Conservation (phyloP, 2,797 vertebrate genomes). For the Amphiprion clarkii region DNA sequence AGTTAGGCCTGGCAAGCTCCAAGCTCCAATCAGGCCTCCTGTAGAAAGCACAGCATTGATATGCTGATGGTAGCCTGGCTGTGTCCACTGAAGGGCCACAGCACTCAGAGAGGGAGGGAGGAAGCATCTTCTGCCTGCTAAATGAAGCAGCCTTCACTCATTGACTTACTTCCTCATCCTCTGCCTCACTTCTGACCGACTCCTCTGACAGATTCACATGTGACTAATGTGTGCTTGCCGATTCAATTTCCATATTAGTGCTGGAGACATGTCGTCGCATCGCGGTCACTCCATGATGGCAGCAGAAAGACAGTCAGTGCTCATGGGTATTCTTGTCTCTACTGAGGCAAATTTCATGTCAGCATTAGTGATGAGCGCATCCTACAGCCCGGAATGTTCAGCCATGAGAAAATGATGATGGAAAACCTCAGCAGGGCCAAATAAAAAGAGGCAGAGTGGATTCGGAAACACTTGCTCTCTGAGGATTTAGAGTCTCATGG, state of each 20-base stretch:
- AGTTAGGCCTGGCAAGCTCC: constrained; percentile 56
- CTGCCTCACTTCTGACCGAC: constrained; percentile 3
- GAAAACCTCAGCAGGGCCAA: constrained; percentile 53
- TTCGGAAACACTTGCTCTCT: constrained; percentile 44
- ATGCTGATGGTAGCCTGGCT: constrained; percentile 74
- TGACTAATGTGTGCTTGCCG: constrained; percentile 27
- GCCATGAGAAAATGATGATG: constrained; percentile 38
- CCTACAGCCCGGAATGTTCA: constrained; percentile 9
- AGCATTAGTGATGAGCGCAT: constrained; percentile 21
- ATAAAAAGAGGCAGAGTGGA: constrained; percentile 45
- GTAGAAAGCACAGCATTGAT: constrained; percentile 72
- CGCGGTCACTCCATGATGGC: not conserved
- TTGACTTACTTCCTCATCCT: constrained; percentile 26
- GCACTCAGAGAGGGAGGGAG: constrained; percentile 39
- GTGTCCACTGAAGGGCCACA: constrained; percentile 55
- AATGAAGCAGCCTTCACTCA: constrained; percentile 56
- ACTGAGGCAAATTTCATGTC: constrained; percentile 44
- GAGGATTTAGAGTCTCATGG: constrained; percentile 40
- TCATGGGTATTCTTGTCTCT: constrained; percentile 42
- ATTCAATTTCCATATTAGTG: constrained; percentile 39
- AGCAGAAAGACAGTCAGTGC: not conserved
- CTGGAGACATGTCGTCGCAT: constrained; percentile 30
- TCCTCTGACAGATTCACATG: not conserved
- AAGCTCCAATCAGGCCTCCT: constrained; percentile 44
- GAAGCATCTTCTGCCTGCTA: constrained; percentile 72